These are phyloP conservation scores for Condylostylus longicornis DNA, from an alignment of 1,140 invertebrate species.

Conservation along the genomic window DNA sequence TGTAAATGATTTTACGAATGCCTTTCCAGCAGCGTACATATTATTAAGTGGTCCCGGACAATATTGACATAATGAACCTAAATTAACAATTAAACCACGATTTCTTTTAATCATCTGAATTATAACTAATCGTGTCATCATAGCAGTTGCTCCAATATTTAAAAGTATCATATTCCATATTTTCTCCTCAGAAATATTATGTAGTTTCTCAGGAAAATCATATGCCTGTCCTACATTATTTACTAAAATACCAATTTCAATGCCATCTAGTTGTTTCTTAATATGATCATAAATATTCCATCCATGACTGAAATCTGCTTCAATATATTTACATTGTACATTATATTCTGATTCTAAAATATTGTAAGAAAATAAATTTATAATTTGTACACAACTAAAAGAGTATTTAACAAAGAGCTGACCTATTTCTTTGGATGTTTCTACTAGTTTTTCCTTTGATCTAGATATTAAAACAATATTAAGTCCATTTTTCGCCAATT, in stretches of 20 bases:
- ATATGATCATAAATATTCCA: constrained; percentile 51
- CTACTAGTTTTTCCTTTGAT: constrained; percentile 57
- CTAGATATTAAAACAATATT: constrained; percentile 78
- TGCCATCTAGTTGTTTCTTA: constrained; percentile 48
- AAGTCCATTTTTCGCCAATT: constrained; percentile 62
- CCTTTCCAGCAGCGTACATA: constrained; percentile 78
- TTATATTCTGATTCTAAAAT: constrained; percentile 39
- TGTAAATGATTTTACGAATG: constrained; percentile 33
- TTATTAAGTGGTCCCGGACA: constrained; percentile 77
- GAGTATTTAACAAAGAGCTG: too few species aligned
- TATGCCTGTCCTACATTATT: constrained; percentile 85
- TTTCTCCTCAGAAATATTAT: constrained; percentile 54
- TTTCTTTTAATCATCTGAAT: constrained; percentile 60
- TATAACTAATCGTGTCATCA: constrained; percentile 67
- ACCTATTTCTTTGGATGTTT: constrained; percentile 61
- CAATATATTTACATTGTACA: constrained; percentile 60
- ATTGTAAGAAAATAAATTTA: too few species aligned
- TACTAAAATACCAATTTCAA: constrained; percentile 73
- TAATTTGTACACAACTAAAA: too few species aligned
- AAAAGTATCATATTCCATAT: constrained; percentile 76
- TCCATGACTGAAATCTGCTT: constrained; percentile 65
- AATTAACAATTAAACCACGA: constrained; percentile 70
- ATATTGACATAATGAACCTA: constrained; percentile 71
- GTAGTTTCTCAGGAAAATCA: constrained; percentile 63
- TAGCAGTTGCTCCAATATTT: constrained; percentile 70